Base-by-base conservation (phyloP, 2,888 invertebrate genomes). In the Eulithis prunata region DNA sequence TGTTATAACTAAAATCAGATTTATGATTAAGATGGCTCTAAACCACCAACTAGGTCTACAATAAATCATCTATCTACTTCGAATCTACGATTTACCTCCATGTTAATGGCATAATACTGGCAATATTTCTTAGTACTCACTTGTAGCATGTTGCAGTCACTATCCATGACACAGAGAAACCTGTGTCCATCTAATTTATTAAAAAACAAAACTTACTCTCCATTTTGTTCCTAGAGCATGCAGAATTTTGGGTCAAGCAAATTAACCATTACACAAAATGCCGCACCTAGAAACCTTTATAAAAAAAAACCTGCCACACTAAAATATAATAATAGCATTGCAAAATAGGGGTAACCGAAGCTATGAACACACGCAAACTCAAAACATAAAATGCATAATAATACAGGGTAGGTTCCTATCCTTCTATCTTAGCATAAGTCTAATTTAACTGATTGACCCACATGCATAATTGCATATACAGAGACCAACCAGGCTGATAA, bases 281-380 rank as follows among this genome's bases (percentile, higher is more conserved):
- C 60, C 12, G 52, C 41, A 60, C 52, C 28, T 32, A 57, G 36
- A 64, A 47, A 62, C 56, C 61, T 64, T 57, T 43, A 11, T 32
- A 64, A 68, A 57, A 38, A 57, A 38, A 66, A 66, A 51, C 46
- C 49, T 54, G 11, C 49, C 64, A 64, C 59, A 59, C 62, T 45
- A 56, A 56, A 38, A 45, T 53, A 47, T 51, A 28, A 64, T 28
- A 47, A 59, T 49, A 54, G 60, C 38, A 53, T 36, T 53, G 61
- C 49, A 66, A 68, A 65, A 68, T 43, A 57, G 58, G 59, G 68
- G 60, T 61, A 69, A 70, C 69, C 78, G 46, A 86, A 90, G 91
- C 91, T 90, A 90, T 91, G 90, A 91, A 91, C 91, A 90, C 88
- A 89, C 88, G 79, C 84, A 82, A 67, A 75, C 75, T 65, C 57